A percentile compares a stretch with the other conserved stretches of the same genome.
Conservation (phyloP, 1,140 invertebrate species). For the Listronotus oregonensis region DNA sequence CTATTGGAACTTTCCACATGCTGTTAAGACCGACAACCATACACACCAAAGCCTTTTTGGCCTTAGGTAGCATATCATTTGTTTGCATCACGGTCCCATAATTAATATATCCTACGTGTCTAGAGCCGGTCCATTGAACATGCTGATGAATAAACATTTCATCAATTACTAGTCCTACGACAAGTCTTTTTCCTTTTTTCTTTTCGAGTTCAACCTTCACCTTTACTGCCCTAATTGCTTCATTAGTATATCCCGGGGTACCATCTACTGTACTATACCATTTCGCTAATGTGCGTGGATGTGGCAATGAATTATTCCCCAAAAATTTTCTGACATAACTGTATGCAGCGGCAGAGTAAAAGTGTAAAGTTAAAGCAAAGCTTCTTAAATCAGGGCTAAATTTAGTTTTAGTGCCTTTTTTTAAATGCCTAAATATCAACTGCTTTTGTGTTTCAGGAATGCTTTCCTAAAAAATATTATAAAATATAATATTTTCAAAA, state of each 20-base stretch:
- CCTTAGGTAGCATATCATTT: neutral
- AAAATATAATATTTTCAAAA: too few relatives aligned
- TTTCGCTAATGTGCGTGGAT: neutral
- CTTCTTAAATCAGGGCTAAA: constrained; percentile 1
- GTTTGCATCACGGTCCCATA: too few relatives aligned
- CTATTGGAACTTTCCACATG: neutral
- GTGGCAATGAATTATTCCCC: neutral
- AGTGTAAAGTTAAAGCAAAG: neutral
- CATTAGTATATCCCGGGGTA: neutral
- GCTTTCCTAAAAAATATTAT: too few relatives aligned
- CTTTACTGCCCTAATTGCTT: neutral
- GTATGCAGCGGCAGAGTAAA: neutral
- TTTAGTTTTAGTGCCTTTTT: neutral
- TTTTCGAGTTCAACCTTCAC: neutral
- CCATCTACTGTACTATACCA: neutral
- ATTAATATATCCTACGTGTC: too few relatives aligned
- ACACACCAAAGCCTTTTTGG: constrained; percentile 3
- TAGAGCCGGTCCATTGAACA: too few relatives aligned
- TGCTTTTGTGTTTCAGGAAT: too few relatives aligned
- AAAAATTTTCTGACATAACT: neutral
- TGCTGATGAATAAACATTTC: too few relatives aligned
- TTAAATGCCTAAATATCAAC: neutral
- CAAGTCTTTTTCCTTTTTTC: neutral
- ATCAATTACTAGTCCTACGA: neutral
- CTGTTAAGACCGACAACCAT: neutral